Evolutionary conservation across 2,888 invertebrate genomes (phyloP), one percentile per base, ranked within the genome.

Genomic region (Serrognathus titanus): DNA sequence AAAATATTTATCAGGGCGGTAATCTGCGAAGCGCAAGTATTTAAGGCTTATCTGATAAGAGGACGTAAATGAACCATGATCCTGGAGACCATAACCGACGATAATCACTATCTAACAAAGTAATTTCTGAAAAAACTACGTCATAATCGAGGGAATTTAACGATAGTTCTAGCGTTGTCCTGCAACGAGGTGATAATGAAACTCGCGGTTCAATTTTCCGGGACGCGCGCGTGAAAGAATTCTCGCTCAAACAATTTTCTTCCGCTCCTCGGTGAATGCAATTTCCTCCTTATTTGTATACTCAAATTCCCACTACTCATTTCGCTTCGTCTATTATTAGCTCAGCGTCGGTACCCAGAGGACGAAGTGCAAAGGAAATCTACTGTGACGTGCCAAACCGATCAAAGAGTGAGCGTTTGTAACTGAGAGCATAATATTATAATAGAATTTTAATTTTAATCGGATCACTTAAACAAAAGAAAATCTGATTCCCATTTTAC

Each of bases 91-190:
- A 56, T 57, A 60, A 60, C 54, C 36, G 49, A 45, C 51, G 58
- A 62, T 62, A 62, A 58, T 49, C 40, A 55, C 38, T 52, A 39
- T 57, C 39, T 53, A 51, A 53, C 41, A 16, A 43, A 39, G 45
- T 56, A 55, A 56, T 56, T 41, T 53, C 11, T 9, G 16, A 11
- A 52, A 31, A 36, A 37, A 31, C 7, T 31, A 7, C 24, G 8
- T 13, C 16, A 51, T 51, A 51, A 51, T 20, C 24, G 41, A n/a
- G 40, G 16, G 16, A 51, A 51, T 13, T 40, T 10, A 45, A 45
- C 45, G 45, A 24, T 45, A 24, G 45, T 24, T 10, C 10, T 24
- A 39, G 31, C 48, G 54, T 43, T 51, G 45, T 37, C 39, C 49
- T 51, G 59, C 54, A 63, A 64, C 24, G 24, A 31, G 24, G 24